Evolutionary conservation across 2,797 vertebrate species (phyloP), one percentile per base, ranked within the genome.

Genomic region (Erpetoichthys calabaricus): DNA sequence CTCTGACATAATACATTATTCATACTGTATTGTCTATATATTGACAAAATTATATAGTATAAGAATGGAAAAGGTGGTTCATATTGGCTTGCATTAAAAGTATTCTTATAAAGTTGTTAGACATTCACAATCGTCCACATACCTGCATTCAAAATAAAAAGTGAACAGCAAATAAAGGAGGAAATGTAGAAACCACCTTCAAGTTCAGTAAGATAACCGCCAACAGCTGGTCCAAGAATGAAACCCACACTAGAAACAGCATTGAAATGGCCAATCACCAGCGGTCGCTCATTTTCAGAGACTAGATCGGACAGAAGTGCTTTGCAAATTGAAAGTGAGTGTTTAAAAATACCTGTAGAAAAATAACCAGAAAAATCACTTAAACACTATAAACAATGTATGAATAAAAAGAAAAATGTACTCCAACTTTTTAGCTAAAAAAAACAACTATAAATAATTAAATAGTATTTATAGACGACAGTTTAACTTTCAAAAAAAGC

Each of bases 291-390:
- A 54, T 79, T 73, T 67, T 92, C 90, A 1, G 80, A 73, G 72
- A 96, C 91, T 75, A 98, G 70, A 68, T 99, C 96, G 6, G 94
- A 92, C 56, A 99, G 82, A 60, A 99, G 80, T 1, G 94, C 94
- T 80, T 92, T 92, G 71, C 89, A 95, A 75, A 98, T 91, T 58
- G 94, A 96, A 58, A 94, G 84, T 0, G 96, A 96, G 75, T 97
- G 94, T 65, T 99, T 99, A 79, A 99, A 99, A 65, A 99, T 77
- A 62, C 94, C 95, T 99, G 79, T 43, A 69, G 64, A 46, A n/a
- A 2, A 47, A 41, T 6, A 49, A 44, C 5, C 6, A 43, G 6
- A 54, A 54, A 25, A 25, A 25, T 25, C 25, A 25, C 25, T 25
- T 25, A 25, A 25, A 25, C 25, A 25, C 25, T 25, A 25, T 25